Evolutionary conservation across 2,113 vertebrate species (phyloP), one percentile per base, ranked within the genome.

Genomic region (Hystrix brachyura): DNA sequence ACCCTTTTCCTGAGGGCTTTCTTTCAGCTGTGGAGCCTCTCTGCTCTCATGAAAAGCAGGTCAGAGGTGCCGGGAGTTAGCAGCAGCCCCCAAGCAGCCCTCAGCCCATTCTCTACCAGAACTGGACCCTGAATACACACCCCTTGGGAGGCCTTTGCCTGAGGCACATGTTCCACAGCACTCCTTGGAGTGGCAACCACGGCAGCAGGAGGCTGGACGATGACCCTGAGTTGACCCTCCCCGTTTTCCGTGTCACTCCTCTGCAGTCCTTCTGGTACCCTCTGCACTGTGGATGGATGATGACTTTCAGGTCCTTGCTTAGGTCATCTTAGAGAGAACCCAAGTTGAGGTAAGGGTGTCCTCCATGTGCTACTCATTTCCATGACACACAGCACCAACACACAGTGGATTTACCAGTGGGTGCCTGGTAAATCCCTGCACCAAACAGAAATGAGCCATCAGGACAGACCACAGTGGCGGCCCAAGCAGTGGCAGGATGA

Each of bases 161-260:
- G n/a, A 81, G 25, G 32, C 7, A 0, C 17, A 10, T 27, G 8
- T n/a, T 53, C 34, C 17, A 17, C 1, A 43, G 21, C 48, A 9
- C 83, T 65, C 46, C 59, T 29, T 17, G 14, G 94, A 59, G n/a
- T 46, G 43, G 29, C 23, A 0, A 5, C 23, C 38, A 9, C 5
- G 1, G 38, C 43, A 53, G 21, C 3, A 9, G 38, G 38, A 29
- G 89, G 17, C 23, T 48, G 21, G 38, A 18, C 1, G 82, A 14
- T 0, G 0, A 10, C 46, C 13, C 43, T 0, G 0, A 5, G 11
- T 14, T 13, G 8, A 13, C 4, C 5, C n/a, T 38, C 38, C 18
- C 21, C 5, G 15, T 60, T 34, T 60, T n/a, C 43, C 5, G 0
- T 32, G 48, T 29, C 64, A 74, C 6, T 23, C 14, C 34, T 17